phyloP scores from a whole-genome alignment of 1,140 invertebrate species.

The Drosophila mojavensis region DNA sequence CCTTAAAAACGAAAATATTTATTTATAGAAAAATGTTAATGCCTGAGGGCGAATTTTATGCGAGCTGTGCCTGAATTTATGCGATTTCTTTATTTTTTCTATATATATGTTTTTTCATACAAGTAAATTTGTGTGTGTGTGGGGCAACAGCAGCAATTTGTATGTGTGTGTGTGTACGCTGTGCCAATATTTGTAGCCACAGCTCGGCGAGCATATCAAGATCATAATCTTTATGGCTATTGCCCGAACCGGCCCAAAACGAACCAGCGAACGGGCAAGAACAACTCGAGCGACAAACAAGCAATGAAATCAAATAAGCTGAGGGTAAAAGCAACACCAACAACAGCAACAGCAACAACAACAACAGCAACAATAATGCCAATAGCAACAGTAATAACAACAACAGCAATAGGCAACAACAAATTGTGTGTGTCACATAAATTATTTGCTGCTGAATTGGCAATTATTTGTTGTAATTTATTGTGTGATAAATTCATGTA shows the following conservation, averaged over 20 bases:
- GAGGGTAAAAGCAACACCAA: conserved; percentile 23
- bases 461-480: conserved; percentile 67
- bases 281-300: conserved; percentile 54
- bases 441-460: conserved; percentile 64
- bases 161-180: conserved; percentile 8
- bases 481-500: conserved; percentile 57
- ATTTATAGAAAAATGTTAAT: conserved; percentile 55
- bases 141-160: conserved; percentile 33
- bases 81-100: conserved; percentile 32
- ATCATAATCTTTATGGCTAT: conserved; percentile 63
- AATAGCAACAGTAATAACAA: conserved; percentile 13
- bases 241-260: conserved; percentile 42
- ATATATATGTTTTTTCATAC: not conserved
- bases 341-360: conserved; percentile 14
- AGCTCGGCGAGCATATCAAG: conserved; percentile 48
- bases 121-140: conserved; percentile 16
- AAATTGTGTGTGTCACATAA: conserved; percentile 63
- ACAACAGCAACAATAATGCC: conserved; percentile 24
- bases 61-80: conserved; percentile 55
- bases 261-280: conserved; percentile 27
- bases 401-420: conserved; percentile 43
- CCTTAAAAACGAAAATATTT: conserved; percentile 56
- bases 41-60: conserved; percentile 51
- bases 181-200: conserved; percentile 49
- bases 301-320: conserved; percentile 60